Evolutionary conservation across 1,140 invertebrate species (phyloP).

Genomic region (Lepidurus packardi): DNA sequence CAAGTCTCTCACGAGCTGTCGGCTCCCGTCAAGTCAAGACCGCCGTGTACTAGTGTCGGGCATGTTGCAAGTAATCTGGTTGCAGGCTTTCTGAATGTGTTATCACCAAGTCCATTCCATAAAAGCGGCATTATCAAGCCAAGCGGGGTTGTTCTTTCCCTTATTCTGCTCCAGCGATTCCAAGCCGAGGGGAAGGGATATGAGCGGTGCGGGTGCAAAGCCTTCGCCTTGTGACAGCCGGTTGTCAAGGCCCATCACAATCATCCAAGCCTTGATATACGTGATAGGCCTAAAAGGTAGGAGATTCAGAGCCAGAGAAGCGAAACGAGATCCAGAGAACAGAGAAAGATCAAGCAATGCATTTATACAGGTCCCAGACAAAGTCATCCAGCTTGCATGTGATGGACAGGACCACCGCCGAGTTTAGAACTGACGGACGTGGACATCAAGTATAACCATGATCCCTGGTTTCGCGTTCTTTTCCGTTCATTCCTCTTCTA

Average conservation of each 20-base stretch:
- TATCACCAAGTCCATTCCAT: not conserved
- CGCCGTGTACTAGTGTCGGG: not conserved
- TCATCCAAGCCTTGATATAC: not conserved
- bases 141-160: constrained; percentile 2
- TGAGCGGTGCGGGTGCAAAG: constrained; percentile 13
- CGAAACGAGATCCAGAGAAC: not conserved
- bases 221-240: constrained; percentile 10
- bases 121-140: not conserved
- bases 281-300: constrained; percentile 12
- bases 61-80: not conserved
- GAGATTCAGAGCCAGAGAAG: constrained; percentile 16
- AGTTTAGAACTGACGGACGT: not conserved
- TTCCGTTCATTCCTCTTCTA: not conserved
- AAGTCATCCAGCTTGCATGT: constrained; percentile 15
- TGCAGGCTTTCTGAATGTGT: not conserved
- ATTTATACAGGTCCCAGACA: not conserved
- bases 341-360: not conserved
- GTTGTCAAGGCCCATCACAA: constrained; percentile 18
- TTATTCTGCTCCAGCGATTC: constrained; percentile 18
- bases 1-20: not conserved
- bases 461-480: not conserved
- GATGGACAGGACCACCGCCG: constrained; percentile 13
- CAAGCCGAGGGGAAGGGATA: not conserved
- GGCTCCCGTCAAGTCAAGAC: not conserved
- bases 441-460: not conserved